Base-by-base conservation (phyloP, 2,888 invertebrate species). In the Apamea monoglypha region DNA sequence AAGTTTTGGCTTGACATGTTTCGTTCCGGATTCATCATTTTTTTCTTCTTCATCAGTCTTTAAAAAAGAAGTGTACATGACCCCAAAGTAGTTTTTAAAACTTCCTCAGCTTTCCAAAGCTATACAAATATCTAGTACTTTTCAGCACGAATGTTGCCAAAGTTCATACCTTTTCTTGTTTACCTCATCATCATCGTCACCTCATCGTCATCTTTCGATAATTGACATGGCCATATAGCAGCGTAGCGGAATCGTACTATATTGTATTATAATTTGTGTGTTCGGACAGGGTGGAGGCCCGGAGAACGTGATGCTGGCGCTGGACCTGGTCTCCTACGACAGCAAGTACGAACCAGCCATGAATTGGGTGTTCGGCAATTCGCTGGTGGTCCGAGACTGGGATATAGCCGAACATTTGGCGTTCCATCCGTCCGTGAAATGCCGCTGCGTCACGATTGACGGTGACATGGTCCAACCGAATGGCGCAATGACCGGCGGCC, bases 401-500 rank as follows among this genome's bases (percentile, higher is more conserved):
- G 97, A 98, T 67, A 97, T 97, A 50, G 99, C 99, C 50, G 98
- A 98, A 93, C 97, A 97, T 94, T 98, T 99, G 16, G 98, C 98
- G 7, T 99, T 98, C 95, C 97, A 99, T 94, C 97, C 97, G 25
- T 95, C 96, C 70, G 97, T 98, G 81, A 96, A 96, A 88, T 97
- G 97, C 67, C 97, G 98, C 84, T 98, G 98, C 91, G 99, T 99
- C 44, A 99, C 99, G 1, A 94, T 99, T 6, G 99, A 99, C 87
- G 99, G 99, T 0, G 99, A 99, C 94, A 98, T 98, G 56, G 98
- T 98, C 87, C 99, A 99, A 95, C 99, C 99, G 0, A 97, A 98
- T 73, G 99, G 99, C 89, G 98, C 98, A 16, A 97, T 99, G 61
- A 98, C 98, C 78, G 99, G 99, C 91, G 99, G 99, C 92, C 97